Evolutionary conservation across 2,888 invertebrate species (phyloP).

Genomic region (Thecophora atra): DNA sequence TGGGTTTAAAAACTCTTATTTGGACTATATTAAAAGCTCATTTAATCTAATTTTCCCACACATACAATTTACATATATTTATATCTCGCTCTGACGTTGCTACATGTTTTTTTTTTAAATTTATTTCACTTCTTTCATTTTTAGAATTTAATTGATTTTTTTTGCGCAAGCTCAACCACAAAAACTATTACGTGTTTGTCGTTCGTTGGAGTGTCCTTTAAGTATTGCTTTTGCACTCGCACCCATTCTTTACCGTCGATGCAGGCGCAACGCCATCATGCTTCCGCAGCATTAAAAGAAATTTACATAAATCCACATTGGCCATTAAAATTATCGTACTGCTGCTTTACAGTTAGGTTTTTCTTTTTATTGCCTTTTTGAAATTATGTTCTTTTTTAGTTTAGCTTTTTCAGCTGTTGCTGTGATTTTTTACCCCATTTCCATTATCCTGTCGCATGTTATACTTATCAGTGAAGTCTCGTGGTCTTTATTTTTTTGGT

Average conservation of each 20-base stretch:
- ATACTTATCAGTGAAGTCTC: constrained; percentile 11
- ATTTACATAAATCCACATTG: constrained; percentile 32
- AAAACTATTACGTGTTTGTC: neutral
- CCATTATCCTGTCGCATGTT: constrained; percentile 29
- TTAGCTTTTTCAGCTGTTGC: neutral
- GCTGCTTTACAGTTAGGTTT: constrained; percentile 1
- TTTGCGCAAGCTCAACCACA: neutral
- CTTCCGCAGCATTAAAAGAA: constrained; percentile 4
- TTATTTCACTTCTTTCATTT: constrained; percentile 8
- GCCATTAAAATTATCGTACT: constrained; percentile 31
- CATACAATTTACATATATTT: neutral
- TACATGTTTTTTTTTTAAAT: constrained; percentile 4
- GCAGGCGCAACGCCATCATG: neutral
- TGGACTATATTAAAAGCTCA: constrained; percentile 31
- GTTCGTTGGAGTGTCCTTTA: constrained; percentile 3
- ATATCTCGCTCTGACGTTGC: neutral
- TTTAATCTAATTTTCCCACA: constrained; percentile 25
- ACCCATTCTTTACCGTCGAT: neutral
- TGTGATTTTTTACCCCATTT: neutral
- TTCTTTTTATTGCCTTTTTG: neutral
- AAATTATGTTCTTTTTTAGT: neutral
- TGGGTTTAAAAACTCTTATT: too few species aligned
- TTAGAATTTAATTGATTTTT: neutral
- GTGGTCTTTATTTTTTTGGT: neutral
- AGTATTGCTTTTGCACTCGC: neutral